A percentile compares a stretch with the other conserved stretches of the same genome.
Conservation (phyloP, 2,888 invertebrate species). For the Meteorus cinctellus region DNA sequence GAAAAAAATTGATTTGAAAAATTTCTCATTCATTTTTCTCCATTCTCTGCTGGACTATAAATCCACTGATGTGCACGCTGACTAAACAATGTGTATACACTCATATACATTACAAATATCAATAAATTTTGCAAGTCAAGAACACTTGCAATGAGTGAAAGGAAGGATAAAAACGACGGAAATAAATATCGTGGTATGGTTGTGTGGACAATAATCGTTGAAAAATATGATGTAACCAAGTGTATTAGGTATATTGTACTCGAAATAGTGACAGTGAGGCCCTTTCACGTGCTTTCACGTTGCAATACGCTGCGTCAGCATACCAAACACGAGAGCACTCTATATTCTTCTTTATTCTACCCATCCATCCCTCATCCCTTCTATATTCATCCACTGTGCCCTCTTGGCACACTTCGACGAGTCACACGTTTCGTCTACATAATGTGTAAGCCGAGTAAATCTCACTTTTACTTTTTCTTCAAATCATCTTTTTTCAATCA, state of each 20-base stretch:
- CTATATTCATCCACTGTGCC: constrained; percentile 22
- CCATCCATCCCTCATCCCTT: constrained; percentile 32
- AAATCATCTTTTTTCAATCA: constrained; percentile 10
- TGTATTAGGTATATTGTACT: constrained; percentile 50
- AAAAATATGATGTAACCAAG: constrained; percentile 55
- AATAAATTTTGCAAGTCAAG: neutral
- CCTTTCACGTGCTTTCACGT: constrained; percentile 50
- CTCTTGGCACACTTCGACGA: constrained; percentile 40
- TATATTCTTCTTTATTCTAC: constrained; percentile 38
- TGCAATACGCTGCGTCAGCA: constrained; percentile 55
- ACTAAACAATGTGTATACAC: too few relatives aligned
- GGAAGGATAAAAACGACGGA: constrained; percentile 28
- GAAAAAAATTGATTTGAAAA: too few relatives aligned
- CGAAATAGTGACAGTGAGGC: constrained; percentile 55
- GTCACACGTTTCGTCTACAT: neutral
- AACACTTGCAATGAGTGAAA: neutral
- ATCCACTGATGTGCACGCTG: too few relatives aligned
- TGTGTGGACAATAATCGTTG: constrained; percentile 43
- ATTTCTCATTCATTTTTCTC: too few relatives aligned
- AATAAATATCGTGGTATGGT: neutral
- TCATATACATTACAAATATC: neutral
- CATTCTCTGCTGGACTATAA: too few relatives aligned
- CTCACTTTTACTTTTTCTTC: constrained; percentile 29
- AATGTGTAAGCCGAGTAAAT: constrained; percentile 11
- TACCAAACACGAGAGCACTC: constrained; percentile 52